Evolutionary conservation across 1,140 invertebrate genomes (phyloP), one percentile per base, ranked within the genome.

Genomic region (Dendroctonus valens): DNA sequence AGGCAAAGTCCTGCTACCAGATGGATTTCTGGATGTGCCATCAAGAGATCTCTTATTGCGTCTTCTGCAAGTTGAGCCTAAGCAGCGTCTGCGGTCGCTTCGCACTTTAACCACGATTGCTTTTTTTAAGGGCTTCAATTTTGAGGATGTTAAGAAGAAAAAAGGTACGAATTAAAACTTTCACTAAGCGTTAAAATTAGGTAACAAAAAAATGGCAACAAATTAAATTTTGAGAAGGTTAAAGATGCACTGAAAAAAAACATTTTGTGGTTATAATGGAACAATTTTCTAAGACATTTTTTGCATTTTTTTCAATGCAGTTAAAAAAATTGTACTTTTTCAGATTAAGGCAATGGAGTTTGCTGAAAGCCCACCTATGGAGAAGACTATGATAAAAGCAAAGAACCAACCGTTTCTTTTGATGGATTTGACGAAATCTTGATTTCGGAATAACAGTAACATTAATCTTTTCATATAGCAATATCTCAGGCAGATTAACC

Each of bases 91-190:
- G 5, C 76, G 76, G 38, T 80, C 81, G 12, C 68, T 83, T 38
- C 74, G 80, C 65, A 74, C 77, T 0, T 70, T 84, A 12, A 75
- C 81, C 62, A 78, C 75, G 41, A 81, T 82, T 6, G 80, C 82
- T 12, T 81, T 83, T 52, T 84, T 78, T 69, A 80, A 80, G 70
- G 76, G 77, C 52, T 84, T 80, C 66, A 78, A 79, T 75, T 79
- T 82, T 46, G 77, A 78, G 26, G 70, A 77, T 59, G 78, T 81
- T 0, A 76, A 75, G 54, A 61, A 68, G 40, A 69, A 71, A 44
- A n/a, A 70, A 69, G 51, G 72, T 76, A 59, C 41, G 48, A 26
- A 3, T 26, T 26, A 26, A 1, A 2, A 26, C n/a, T 26, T 26
- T 26, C 1, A 3, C 3, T 26, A 26, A 26, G 26, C 26, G 26